Conservation (phyloP, 2,888 invertebrate species). For the Cerastoderma edule region DNA sequence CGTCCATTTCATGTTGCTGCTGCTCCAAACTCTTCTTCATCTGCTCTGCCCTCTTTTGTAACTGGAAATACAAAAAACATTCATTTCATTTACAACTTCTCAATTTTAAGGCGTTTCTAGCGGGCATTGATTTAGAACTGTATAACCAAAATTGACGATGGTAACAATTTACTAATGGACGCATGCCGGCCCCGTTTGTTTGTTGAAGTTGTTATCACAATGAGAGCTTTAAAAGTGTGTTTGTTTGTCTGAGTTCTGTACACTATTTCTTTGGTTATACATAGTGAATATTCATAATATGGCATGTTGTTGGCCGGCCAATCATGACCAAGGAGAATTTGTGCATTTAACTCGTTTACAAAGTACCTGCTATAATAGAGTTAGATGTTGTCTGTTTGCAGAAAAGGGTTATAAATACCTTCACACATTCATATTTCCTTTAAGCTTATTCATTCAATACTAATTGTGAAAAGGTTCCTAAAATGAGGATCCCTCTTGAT, state of each 20-base stretch:
- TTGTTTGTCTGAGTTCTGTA: too few relatives aligned
- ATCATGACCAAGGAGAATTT: too few relatives aligned
- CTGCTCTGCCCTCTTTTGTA: constrained; percentile 95
- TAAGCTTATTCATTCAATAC: not conserved
- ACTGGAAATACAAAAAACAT: constrained; percentile 65
- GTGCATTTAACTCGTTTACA: not conserved
- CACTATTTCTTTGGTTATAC: too few relatives aligned
- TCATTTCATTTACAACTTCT: not conserved
- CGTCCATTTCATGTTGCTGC: constrained; percentile 96
- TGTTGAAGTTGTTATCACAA: too few relatives aligned
- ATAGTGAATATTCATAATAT: too few relatives aligned
- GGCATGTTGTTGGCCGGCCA: too few relatives aligned
- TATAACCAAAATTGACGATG: too few relatives aligned
- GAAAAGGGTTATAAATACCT: not conserved
- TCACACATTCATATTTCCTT: not conserved
- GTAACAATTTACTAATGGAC: too few relatives aligned
- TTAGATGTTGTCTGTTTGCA: not conserved
- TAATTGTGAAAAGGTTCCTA: not conserved
- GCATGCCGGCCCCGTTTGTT: too few relatives aligned
- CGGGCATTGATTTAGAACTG: too few relatives aligned
- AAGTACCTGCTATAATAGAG: not conserved
- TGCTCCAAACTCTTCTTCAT: constrained; percentile 91
- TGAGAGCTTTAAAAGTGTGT: too few relatives aligned
- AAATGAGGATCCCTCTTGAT: not conserved
- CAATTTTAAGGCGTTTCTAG: not conserved